phyloP scores from a whole-genome alignment of 2,888 invertebrate species.

The Alloscopus bannaensis region DNA sequence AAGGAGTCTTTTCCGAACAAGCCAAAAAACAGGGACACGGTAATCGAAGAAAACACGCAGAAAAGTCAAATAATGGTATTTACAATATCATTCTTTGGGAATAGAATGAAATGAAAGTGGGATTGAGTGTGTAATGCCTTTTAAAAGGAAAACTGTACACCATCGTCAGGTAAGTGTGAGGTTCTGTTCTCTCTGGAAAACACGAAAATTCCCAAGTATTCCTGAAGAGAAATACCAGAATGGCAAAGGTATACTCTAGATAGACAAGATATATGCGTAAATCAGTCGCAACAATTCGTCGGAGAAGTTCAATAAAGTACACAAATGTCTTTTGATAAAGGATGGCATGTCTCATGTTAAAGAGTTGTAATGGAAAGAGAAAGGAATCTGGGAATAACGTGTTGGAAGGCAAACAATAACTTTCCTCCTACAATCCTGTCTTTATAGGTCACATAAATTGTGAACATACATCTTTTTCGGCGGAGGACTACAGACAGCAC shows the following conservation, averaged over 20 bases:
- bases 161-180: conserved; percentile 19
- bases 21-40: not conserved
- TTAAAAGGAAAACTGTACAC: conserved; percentile 12
- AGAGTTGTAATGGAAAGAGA: conserved; percentile 7
- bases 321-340: conserved; percentile 33
- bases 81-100: conserved; percentile 11
- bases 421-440: conserved; percentile 3
- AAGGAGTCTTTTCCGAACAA: too few relatives aligned
- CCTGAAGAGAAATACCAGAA: conserved; percentile 1
- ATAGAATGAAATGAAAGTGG: not conserved
- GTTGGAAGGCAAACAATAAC: not conserved
- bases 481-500: not conserved
- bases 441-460: conserved; percentile 5
- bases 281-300: conserved; percentile 35
- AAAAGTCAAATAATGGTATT: conserved; percentile 1
- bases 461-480: not conserved
- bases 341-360: conserved; percentile 1
- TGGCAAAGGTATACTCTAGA: not conserved
- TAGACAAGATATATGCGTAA: conserved; percentile 38
- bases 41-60: conserved; percentile 7
- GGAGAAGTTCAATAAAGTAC: conserved; percentile 38
- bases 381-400: not conserved
- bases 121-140: conserved; percentile 15
- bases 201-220: too few relatives aligned
- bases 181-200: too few relatives aligned